Conservation (phyloP, 2,113 vertebrate genomes). For the Corythaeola cristata region DNA sequence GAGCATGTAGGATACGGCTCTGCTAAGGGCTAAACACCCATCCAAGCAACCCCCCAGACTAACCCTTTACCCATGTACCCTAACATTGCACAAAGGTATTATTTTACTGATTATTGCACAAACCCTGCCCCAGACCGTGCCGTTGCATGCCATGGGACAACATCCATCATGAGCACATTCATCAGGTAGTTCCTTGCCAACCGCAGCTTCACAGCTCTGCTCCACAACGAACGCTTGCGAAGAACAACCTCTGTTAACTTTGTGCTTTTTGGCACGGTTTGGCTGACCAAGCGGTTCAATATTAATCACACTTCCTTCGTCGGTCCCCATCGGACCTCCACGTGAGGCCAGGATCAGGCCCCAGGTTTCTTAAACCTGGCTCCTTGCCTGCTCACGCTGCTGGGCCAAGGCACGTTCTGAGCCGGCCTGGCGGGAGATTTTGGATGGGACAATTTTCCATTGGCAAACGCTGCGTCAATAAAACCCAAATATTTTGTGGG, state of each 20-base stretch:
- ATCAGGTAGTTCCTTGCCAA: not conserved
- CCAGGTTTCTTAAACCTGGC: not conserved
- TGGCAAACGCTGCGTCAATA: accelerated
- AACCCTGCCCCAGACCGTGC: no score
- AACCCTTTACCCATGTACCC: accelerated
- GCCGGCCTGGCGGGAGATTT: not conserved
- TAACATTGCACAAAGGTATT: not conserved
- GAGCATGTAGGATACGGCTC: accelerated
- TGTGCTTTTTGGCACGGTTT: not conserved
- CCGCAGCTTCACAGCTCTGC: not conserved
- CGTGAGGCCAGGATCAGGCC: not conserved
- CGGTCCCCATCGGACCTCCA: not conserved
- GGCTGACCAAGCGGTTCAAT: not conserved
- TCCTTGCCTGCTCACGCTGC: accelerated
- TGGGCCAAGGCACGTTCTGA: not conserved
- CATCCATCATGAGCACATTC: not conserved
- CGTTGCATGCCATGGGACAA: not conserved
- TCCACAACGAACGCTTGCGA: accelerated
- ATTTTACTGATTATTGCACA: not conserved
- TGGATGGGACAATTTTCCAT: not conserved
- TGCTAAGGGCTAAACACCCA: not conserved
- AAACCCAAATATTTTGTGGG: not conserved
- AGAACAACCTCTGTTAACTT: not conserved
- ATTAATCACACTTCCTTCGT: not conserved
- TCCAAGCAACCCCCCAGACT: not conserved